Conservation (phyloP, 2,113 vertebrate species). For the Entelurus aequoreus region DNA sequence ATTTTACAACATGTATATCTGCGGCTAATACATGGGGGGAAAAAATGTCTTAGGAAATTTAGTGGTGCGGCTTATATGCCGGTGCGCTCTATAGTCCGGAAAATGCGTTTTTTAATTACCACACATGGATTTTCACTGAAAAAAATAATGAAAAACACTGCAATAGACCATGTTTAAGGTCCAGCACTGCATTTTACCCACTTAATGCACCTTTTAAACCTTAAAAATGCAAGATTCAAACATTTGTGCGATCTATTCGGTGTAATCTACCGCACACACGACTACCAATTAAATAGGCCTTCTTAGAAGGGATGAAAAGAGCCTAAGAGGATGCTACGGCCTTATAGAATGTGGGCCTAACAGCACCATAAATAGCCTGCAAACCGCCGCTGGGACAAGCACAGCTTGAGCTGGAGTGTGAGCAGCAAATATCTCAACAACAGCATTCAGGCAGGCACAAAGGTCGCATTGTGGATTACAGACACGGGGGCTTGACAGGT, state of each 20-base stretch:
- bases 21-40: too few relatives aligned
- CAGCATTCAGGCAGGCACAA: slow-evolving; percentile 12
- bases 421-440: slow-evolving; percentile 37
- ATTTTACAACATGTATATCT: too few relatives aligned
- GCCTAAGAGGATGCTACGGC: neutral
- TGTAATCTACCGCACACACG: neutral
- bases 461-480: slow-evolving; percentile 3
- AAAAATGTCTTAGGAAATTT: too few relatives aligned
- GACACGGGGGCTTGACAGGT: neutral
- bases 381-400: slow-evolving; percentile 5
- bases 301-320: slow-evolving; percentile 12
- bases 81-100: too few relatives aligned
- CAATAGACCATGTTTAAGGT: too few relatives aligned
- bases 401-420: slow-evolving; percentile 27
- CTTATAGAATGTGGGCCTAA: slow-evolving; percentile 14
- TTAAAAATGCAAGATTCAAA: neutral
- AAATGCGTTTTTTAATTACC: too few relatives aligned
- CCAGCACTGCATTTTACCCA: too few relatives aligned
- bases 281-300: slow-evolving; percentile 2
- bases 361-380: slow-evolving; percentile 47
- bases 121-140: too few relatives aligned
- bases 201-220: neutral
- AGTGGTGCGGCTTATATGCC: too few relatives aligned
- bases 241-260: too few relatives aligned
- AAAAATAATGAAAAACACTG: too few relatives aligned